Base-by-base conservation (phyloP, 53 echinoderm and acorn worm species). In the Paelopatides confundens region DNA sequence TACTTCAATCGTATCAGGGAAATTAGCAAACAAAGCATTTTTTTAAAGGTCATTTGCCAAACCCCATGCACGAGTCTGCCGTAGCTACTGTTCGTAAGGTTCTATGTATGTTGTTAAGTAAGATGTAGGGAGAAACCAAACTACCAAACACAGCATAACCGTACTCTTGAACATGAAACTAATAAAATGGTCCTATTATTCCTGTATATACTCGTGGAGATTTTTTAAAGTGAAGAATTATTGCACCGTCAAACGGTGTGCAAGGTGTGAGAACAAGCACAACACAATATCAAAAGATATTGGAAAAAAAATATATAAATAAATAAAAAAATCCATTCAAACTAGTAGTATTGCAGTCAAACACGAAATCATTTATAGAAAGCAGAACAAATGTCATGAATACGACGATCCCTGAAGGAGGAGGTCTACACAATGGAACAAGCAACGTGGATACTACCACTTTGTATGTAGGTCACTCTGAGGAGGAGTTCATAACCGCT, bases 311-410 rank as follows among this genome's bases (percentile, higher is more conserved):
- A 23, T 21, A 58, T 48, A 23, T 21, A 58, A 12, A 43, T 43
- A 43, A 43, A 10, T 12, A 8, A 43, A 43, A 9, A 12, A 48
- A 48, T 48, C 48, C 48, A 48, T 48, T 48, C 48, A 48, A 48
- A 48, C 14, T n/a, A 58, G 18, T 58, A 74, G 74, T 74, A 74
- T 74, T 74, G 74, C 74, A 74, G 23, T 46, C n/a, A 26, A 38
- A 58, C 39, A 74, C 39, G 5, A 58, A 58, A 58, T 40, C 26
- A 5, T 71, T 74, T 37, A 37, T 34, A 69, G 34, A 74, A 35
- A 74, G 74, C 74, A 74, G 74, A 46, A 74, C 39, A 26, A 74
- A 26, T 71, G 24, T 74, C 39, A 74, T n/a, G 26, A n/a, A 40
- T 43, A 46, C 39, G 33, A 13, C 37, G 24, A 74, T 74, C 74